Evolutionary conservation across 2,888 invertebrate species (phyloP).

Genomic region (Cephus spinipes): DNA sequence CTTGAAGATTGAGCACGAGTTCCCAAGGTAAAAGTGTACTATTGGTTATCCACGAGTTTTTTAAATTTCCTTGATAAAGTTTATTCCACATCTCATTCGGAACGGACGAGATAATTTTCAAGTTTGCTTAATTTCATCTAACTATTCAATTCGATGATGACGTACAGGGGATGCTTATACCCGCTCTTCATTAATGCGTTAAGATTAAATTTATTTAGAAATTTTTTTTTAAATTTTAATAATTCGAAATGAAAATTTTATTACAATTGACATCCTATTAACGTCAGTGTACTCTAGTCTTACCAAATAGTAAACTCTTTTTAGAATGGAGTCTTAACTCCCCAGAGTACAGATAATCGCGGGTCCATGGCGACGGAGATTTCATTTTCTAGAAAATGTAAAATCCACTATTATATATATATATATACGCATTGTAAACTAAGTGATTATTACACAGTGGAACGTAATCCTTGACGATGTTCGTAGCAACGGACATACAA

Average conservation of each 20-base stretch:
- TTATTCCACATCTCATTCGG: neutral
- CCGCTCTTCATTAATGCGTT: neutral
- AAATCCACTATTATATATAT: neutral
- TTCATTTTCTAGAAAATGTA: neutral
- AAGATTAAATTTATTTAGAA: neutral
- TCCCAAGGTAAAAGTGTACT: neutral
- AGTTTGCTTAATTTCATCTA: neutral
- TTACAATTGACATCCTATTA: neutral
- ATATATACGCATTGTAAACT: neutral
- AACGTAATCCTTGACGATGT: neutral
- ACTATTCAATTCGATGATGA: no score
- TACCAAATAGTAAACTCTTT: neutral
- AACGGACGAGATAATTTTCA: neutral
- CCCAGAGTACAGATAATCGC: neutral
- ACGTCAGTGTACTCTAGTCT: neutral
- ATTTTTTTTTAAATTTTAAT: no score
- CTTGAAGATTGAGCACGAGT: neutral
- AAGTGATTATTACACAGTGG: conserved; percentile 33
- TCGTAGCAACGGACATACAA: conserved; percentile 2
- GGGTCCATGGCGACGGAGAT: neutral
- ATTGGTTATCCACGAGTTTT: neutral
- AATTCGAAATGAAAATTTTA: neutral
- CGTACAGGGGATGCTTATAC: no score
- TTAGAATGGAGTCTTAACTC: neutral
- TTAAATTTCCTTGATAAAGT: neutral